A percentile compares a stretch with the other conserved stretches of the same genome.
These are phyloP conservation scores for Clamator glandarius DNA, from an alignment of 2,797 vertebrate species.

Conservation along the genomic window DNA sequence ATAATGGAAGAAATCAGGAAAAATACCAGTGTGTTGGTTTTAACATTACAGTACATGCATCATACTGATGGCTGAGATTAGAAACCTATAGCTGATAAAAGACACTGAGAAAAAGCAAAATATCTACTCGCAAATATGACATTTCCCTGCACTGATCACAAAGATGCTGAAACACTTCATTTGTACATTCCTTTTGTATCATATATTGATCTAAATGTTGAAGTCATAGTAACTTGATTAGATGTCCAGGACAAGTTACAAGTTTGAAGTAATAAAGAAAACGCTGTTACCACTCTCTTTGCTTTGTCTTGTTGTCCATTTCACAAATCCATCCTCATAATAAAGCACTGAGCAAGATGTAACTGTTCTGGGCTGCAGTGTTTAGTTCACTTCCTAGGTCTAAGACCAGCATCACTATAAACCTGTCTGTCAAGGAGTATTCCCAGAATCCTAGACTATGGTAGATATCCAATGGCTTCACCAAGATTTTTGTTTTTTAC, in stretches of 20 bases:
- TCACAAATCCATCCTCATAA: neutral
- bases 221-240: neutral
- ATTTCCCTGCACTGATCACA: conserved; percentile 42
- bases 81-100: conserved; percentile 7
- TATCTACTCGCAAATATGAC: neutral
- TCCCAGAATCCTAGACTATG: neutral
- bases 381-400: neutral
- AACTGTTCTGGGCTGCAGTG: neutral
- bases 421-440: neutral
- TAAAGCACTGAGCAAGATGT: neutral
- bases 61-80: conserved; percentile 22
- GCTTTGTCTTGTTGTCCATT: neutral
- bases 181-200: neutral
- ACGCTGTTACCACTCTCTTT: neutral
- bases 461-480: neutral
- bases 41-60: neutral
- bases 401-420: neutral
- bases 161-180: conserved; percentile 43
- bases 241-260: neutral
- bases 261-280: neutral
- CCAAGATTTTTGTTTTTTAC: neutral
- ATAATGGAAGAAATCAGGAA: neutral
- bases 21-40: neutral
- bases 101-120: conserved; percentile 13
- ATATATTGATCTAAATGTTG: conserved; percentile 33